Percentiles rank a stretch among this genome's conserved stretches.
Evolutionary conservation across 2,888 invertebrate genomes (phyloP).

Genomic region (Xestobium rufovillosum): DNA sequence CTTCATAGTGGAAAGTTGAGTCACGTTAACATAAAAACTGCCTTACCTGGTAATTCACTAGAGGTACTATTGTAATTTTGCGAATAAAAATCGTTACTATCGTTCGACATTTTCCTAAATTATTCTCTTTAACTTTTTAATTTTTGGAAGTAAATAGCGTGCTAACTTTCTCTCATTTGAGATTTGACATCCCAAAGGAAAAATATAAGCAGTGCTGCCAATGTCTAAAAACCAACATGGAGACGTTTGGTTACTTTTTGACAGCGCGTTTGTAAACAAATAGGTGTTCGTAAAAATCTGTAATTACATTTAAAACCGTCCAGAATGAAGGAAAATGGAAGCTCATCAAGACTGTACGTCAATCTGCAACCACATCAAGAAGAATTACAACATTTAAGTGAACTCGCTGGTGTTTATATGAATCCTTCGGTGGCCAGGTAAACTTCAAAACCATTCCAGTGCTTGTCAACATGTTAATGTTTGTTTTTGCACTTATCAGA

Average conservation of each 20-base stretch:
- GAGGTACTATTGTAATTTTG: slow-evolving; percentile 32
- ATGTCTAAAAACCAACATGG: no score
- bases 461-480: neutral
- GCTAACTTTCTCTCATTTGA: no score
- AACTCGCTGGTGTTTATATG: slow-evolving; percentile 31
- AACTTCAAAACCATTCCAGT: neutral
- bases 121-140: no score
- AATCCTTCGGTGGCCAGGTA: slow-evolving; percentile 28
- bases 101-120: slow-evolving; percentile 25
- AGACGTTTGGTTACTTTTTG: no score
- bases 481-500: slow-evolving; percentile 14
- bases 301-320: no score
- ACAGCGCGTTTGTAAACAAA: no score
- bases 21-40: slow-evolving; percentile 8
- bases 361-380: slow-evolving; percentile 27
- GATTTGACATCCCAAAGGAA: no score
- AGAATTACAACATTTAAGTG: slow-evolving; percentile 28
- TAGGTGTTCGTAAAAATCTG: no score
- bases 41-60: slow-evolving; percentile 33
- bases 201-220: no score
- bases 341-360: no score
- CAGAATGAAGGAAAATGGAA: no score
- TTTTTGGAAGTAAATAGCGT: no score
- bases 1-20: slow-evolving; percentile 8
- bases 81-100: slow-evolving; percentile 35